Conservation (phyloP, 2,113 vertebrate species). For the Empidonax alnorum region DNA sequence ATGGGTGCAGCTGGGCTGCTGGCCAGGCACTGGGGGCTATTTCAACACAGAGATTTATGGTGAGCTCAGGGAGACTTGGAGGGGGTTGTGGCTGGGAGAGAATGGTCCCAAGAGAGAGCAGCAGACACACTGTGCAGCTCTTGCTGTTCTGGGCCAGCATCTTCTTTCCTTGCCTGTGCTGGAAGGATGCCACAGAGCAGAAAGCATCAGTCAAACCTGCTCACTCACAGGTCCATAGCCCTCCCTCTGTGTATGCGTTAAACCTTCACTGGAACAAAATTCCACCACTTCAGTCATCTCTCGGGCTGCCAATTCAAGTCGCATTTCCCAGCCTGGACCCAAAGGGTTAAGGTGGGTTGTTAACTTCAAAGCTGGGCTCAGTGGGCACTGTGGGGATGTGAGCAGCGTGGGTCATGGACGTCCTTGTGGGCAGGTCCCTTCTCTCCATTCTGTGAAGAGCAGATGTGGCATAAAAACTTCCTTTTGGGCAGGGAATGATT, state of each 20-base stretch:
- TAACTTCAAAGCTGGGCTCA: neutral
- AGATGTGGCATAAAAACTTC: constrained; percentile 30
- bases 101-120: neutral
- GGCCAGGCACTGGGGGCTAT: neutral
- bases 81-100: neutral
- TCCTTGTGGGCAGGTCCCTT: neutral
- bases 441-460: neutral
- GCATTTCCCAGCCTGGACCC: neutral
- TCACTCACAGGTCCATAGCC: neutral
- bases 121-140: neutral
- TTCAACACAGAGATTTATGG: neutral
- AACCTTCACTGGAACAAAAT: neutral
- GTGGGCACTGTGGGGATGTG: neutral
- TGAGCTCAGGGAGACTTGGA: neutral
- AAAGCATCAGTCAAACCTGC: neutral
- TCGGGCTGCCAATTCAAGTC: neutral
- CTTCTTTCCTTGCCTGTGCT: neutral
- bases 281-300: neutral
- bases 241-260: neutral
- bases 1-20: neutral
- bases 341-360: constrained; percentile 20
- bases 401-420: neutral
- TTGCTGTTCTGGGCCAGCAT: neutral
- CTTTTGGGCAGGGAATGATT: constrained; percentile 55
- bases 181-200: neutral